These are phyloP conservation scores for Tursiops truncatus DNA, from an alignment of 2,113 vertebrate species.

Conservation along the genomic window DNA sequence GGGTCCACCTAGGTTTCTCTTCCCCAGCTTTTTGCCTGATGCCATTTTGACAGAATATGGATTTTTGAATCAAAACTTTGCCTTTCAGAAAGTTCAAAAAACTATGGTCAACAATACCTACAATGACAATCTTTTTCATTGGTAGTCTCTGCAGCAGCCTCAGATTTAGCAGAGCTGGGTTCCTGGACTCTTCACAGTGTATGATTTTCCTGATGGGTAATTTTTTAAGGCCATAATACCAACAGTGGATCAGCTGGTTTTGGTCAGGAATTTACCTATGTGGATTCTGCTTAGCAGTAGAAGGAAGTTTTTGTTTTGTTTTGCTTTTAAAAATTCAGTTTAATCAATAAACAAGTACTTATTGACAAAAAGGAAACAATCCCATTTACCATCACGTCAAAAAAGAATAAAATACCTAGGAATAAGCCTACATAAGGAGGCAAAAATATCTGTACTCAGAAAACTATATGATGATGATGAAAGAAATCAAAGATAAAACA, in stretches of 20 bases:
- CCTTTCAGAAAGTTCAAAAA: constrained; percentile 69
- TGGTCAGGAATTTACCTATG: constrained; percentile 71
- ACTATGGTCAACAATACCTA: constrained; percentile 35
- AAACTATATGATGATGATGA: too few species aligned
- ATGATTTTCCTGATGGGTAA: constrained; percentile 44
- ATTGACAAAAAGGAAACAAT: constrained; percentile 53
- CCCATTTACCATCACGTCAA: not conserved
- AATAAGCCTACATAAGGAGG: too few species aligned
- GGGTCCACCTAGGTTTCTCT: constrained; percentile 23
- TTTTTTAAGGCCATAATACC: constrained; percentile 27
- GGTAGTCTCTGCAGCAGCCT: constrained; percentile 45
- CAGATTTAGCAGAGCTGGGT: constrained; percentile 46
- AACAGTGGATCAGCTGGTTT: constrained; percentile 59
- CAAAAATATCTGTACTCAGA: too few species aligned
- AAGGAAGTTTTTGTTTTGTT: constrained; percentile 26
- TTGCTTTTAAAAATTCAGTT: constrained; percentile 74
- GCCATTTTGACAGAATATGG: constrained; percentile 44
- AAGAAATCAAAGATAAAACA: too few species aligned
- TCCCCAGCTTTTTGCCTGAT: constrained; percentile 55
- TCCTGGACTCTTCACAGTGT: constrained; percentile 46
- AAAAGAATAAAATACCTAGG: too few species aligned
- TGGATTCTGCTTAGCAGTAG: constrained; percentile 76
- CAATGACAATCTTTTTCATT: not conserved
- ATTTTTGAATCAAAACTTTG: constrained; percentile 48
- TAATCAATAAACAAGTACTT: constrained; percentile 79